Evolutionary conservation across 2,888 invertebrate genomes (phyloP), one percentile per base, ranked within the genome.

Genomic region (Plebejus argus): DNA sequence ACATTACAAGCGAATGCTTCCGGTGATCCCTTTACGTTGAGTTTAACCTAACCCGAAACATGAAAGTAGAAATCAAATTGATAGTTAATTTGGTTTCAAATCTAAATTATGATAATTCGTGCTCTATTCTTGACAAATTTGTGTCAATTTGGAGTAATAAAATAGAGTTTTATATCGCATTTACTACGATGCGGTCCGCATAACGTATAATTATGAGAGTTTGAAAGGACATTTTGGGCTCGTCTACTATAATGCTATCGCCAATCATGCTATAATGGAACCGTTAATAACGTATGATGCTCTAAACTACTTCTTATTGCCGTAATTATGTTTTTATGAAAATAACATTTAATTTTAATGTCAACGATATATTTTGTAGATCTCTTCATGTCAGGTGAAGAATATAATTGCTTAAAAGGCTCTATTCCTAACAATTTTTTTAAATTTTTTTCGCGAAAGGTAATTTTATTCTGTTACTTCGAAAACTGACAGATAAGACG

Each of bases 141-240:
- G 86, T 91, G 90, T 88, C 91, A 92, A 94, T 93, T 93, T 90
- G 79, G 87, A 86, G 91, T 88, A 92, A 92, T 94, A 93, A 94
- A 93, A 93, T 91, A 90, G 88, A 89, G 90, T 93, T 93, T 93
- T 90, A 92, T 88, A 89, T 91, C 91, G 88, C 93, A 93, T 93
- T 93, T 92, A 93, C 87, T 90, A 90, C 87, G 91, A 91, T 90
- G 90, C 87, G 90, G 92, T 89, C 84, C 83, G 78, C 81, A 83
- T 83, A 89, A 86, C 87, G 81, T 90, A 82, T 91, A 87, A 93
- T 93, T 93, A 93, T 86, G 82, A 81, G 85, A 88, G 76, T 78
- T 81, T 78, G 78, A 79, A 80, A 81, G 81, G 81, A 82, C 79
- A 79, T 79, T 78, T 80, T 77, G 66, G 49, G 72, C 76, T 82